These are phyloP conservation scores for Drosophila ironensis DNA, from an alignment of 1,140 invertebrate genomes.

Conservation along the genomic window DNA sequence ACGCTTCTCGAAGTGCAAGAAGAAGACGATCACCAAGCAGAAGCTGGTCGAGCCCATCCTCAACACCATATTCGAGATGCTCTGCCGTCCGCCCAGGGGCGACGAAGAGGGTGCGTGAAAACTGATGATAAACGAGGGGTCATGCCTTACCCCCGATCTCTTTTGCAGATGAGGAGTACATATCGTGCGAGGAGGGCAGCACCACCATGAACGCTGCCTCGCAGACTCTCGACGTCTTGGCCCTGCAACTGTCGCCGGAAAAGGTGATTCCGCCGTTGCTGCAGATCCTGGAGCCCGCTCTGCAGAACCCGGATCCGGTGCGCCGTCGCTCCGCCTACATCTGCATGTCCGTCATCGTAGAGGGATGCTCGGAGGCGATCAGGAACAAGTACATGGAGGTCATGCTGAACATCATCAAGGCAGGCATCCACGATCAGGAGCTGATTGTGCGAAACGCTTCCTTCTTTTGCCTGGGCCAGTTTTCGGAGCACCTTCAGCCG, in stretches of 20 bases:
- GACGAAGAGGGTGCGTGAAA: constrained; percentile 85
- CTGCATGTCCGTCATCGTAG: constrained; percentile 88
- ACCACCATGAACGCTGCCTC: constrained; percentile 86
- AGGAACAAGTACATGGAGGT: constrained; percentile 87
- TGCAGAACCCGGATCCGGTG: constrained; percentile 84
- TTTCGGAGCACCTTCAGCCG: constrained; percentile 90
- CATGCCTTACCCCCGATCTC: too few relatives aligned
- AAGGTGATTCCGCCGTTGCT: constrained; percentile 88
- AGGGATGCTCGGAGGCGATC: constrained; percentile 91
- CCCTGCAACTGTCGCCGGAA: constrained; percentile 89
- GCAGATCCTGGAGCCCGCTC: constrained; percentile 85
- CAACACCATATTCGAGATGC: constrained; percentile 86
- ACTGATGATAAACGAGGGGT: too few relatives aligned
- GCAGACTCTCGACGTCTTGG: constrained; percentile 89
- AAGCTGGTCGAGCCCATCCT: constrained; percentile 89
- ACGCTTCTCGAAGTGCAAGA: constrained; percentile 86
- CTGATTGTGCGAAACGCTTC: constrained; percentile 87
- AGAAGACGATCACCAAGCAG: constrained; percentile 89
- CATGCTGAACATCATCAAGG: constrained; percentile 87
- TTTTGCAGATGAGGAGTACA: constrained; percentile 30
- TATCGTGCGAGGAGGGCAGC: constrained; percentile 15
- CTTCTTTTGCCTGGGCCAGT: constrained; percentile 91
- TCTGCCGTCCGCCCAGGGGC: constrained; percentile 84
- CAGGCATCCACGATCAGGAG: constrained; percentile 86
- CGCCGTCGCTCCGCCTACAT: constrained; percentile 88